Evolutionary conservation across 2,888 invertebrate genomes (phyloP).

Genomic region (Drosophila tanythrix): DNA sequence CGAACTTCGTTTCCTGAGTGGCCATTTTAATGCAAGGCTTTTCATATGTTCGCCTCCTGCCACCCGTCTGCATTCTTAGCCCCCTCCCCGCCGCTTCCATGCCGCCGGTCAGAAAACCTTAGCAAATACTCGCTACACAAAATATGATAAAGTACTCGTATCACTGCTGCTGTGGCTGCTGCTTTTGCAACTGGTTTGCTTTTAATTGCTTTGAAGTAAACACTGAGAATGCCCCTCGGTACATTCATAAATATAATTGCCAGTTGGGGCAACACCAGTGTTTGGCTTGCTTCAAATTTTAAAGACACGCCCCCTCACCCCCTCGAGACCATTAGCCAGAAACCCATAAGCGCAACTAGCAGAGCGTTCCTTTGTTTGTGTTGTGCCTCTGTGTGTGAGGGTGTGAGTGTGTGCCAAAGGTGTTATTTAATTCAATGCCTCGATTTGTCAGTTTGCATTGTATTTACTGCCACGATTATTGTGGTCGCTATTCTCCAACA

Average conservation of each 20-base stretch:
- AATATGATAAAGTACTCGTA: slow-evolving; percentile 73
- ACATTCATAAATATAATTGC: slow-evolving; percentile 79
- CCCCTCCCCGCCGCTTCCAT: background rate
- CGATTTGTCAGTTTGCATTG: slow-evolving; percentile 52
- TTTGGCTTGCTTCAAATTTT: slow-evolving; percentile 50
- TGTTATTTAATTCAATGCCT: slow-evolving; percentile 47
- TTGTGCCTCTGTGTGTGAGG: background rate
- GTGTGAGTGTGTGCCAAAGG: slow-evolving; percentile 21
- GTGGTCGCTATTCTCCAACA: slow-evolving; percentile 5
- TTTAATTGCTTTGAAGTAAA: slow-evolving; percentile 79
- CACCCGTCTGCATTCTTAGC: background rate
- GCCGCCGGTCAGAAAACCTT: slow-evolving; percentile 51
- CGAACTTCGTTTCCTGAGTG: slow-evolving; percentile 81
- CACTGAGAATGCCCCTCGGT: slow-evolving; percentile 66
- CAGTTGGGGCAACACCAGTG: slow-evolving; percentile 36
- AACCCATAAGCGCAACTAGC: background rate
- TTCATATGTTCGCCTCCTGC: slow-evolving; percentile 47
- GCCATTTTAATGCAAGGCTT: slow-evolving; percentile 78
- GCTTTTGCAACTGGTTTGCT: slow-evolving; percentile 51
- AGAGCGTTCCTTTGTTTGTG: slow-evolving; percentile 20
- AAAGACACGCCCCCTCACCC: slow-evolving; percentile 25
- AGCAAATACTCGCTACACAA: slow-evolving; percentile 71
- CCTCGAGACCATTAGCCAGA: background rate
- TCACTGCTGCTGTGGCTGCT: slow-evolving; percentile 30
- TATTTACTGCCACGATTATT: slow-evolving; percentile 43